A percentile compares a stretch with the other conserved stretches of the same genome.
phyloP scores from a whole-genome alignment of 37 sponge, comb jelly and placozoan species.

The Petrosia ficiformis region DNA sequence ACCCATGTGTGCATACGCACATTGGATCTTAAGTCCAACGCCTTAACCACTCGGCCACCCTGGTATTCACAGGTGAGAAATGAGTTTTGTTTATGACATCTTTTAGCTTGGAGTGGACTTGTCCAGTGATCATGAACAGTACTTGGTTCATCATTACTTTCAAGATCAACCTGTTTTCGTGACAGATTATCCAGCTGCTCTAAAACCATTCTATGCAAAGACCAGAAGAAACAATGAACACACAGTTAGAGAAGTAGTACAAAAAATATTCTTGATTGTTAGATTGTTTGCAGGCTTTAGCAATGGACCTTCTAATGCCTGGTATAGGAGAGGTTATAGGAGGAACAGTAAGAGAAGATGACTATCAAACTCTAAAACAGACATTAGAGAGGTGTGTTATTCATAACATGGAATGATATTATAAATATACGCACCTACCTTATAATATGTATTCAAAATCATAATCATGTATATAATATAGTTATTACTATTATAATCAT shows the following conservation, averaged over 20 bases:
- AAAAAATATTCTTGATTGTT: neutral
- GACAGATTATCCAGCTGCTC: conserved; percentile 69
- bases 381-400: neutral
- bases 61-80: conserved; percentile 51
- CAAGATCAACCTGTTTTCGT: conserved; percentile 73
- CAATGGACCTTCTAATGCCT: conserved; percentile 49
- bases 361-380: neutral
- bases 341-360: conserved; percentile 61
- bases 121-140: conserved; percentile 69
- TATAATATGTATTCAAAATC: no score
- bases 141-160: conserved; percentile 38
- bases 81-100: neutral
- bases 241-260: conserved; percentile 6
- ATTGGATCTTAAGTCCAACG: conserved; percentile 99
- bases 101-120: conserved; percentile 79
- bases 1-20: conserved; percentile 99
- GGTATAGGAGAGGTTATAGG: conserved; percentile 62
- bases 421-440: no score
- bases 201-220: conserved; percentile 90
- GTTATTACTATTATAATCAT: no score
- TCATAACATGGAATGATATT: neutral
- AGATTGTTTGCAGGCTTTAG: neutral
- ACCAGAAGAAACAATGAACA: conserved; percentile 11
- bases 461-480: no score
- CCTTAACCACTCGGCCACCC: conserved; percentile 99